phyloP scores from a whole-genome alignment of 35 echinoderm and acorn worm species.

The Strongylocentrotus purpuratus region DNA sequence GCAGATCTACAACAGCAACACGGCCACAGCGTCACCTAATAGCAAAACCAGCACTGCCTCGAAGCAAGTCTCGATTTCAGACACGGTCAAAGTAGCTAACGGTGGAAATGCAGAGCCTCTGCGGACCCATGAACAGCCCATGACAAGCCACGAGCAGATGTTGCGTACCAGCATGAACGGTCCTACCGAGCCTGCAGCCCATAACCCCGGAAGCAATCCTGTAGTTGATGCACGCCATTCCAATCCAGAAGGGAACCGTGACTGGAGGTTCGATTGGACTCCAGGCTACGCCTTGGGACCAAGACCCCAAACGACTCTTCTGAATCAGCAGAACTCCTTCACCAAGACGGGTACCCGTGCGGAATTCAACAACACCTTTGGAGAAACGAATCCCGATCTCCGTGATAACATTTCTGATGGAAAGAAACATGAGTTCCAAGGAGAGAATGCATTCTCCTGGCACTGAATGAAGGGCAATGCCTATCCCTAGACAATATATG shows the following conservation, averaged over 20 bases:
- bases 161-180: slow-evolving; percentile 17
- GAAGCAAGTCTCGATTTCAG: slow-evolving; percentile 60
- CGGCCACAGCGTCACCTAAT: neutral
- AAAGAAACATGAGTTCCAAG: slow-evolving; percentile 90
- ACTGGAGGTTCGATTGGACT: slow-evolving; percentile 74
- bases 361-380: slow-evolving; percentile 69
- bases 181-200: slow-evolving; percentile 61
- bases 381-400: slow-evolving; percentile 86
- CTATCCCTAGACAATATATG: neutral
- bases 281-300: slow-evolving; percentile 67
- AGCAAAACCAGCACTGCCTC: neutral
- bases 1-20: slow-evolving; percentile 57
- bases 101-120: slow-evolving; percentile 70
- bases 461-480: slow-evolving; percentile 57
- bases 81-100: slow-evolving; percentile 68
- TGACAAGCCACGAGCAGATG: slow-evolving; percentile 51
- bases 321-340: slow-evolving; percentile 91
- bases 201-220: slow-evolving; percentile 63
- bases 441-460: slow-evolving; percentile 86
- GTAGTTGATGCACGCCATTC: slow-evolving; percentile 70
- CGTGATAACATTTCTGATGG: slow-evolving; percentile 80
- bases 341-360: slow-evolving; percentile 68
- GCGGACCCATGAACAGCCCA: neutral
- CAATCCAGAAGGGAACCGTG: slow-evolving; percentile 70
- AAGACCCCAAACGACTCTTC: slow-evolving; percentile 74